Conservation (phyloP, 2,797 vertebrate species). For the Chelonia mydas region DNA sequence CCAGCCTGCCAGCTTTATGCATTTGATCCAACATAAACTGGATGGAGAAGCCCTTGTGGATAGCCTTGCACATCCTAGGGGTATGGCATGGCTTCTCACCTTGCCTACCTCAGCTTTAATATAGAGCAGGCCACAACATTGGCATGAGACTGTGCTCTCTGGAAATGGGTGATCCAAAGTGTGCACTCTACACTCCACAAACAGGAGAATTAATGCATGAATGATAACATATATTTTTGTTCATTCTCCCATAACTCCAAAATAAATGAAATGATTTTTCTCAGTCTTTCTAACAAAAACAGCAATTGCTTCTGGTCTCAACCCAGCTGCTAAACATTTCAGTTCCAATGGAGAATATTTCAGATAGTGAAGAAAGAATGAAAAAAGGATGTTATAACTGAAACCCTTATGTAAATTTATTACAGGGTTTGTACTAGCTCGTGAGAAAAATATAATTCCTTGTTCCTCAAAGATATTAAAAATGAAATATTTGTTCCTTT, state of each 20-base stretch:
- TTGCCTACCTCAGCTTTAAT: not conserved
- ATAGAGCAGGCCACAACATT: not conserved
- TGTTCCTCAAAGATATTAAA: not conserved
- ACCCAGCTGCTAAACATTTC: not conserved
- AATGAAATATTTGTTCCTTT: not conserved
- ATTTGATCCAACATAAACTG: not conserved
- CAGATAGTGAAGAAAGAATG: not conserved
- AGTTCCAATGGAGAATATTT: not conserved
- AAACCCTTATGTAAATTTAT: accelerated
- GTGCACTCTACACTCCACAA: not conserved
- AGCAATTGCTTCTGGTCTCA: not conserved
- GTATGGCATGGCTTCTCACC: not conserved
- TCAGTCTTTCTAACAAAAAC: not conserved
- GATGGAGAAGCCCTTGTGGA: not conserved
- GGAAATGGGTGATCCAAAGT: not conserved
- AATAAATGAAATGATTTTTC: not conserved
- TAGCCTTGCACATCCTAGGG: not conserved
- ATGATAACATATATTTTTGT: not conserved
- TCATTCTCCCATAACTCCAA: not conserved
- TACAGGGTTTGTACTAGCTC: not conserved
- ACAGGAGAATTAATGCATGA: not conserved
- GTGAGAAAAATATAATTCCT: not conserved
- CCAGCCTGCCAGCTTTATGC: not conserved
- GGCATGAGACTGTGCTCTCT: not conserved
- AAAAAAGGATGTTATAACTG: not conserved